These are phyloP conservation scores for Actinopyga echinites DNA, from an alignment of 53 echinoderm and acorn worm species.

Conservation along the genomic window DNA sequence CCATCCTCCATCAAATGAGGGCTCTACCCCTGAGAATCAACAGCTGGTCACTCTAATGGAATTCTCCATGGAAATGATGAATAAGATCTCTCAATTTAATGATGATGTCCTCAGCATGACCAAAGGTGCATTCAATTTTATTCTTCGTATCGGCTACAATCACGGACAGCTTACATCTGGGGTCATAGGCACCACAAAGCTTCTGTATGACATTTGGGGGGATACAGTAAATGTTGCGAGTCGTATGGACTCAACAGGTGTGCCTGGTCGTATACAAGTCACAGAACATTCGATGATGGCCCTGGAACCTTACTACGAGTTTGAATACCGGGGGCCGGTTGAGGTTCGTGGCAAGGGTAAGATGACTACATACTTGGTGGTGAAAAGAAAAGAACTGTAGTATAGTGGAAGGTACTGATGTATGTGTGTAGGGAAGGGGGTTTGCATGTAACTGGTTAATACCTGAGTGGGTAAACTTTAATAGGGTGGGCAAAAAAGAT, in stretches of 20 bases:
- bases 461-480: too few relatives aligned
- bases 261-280: conserved; percentile 82
- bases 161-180: conserved; percentile 95
- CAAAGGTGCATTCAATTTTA: conserved; percentile 89
- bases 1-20: conserved; percentile 52
- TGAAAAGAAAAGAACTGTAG: conserved; percentile 31
- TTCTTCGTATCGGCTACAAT: conserved; percentile 94
- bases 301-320: conserved; percentile 74
- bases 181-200: conserved; percentile 98
- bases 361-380: conserved; percentile 71
- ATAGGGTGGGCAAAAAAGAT: too few relatives aligned
- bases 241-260: conserved; percentile 97
- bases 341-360: conserved; percentile 90
- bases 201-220: conserved; percentile 98
- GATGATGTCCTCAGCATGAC: conserved; percentile 92
- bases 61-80: conserved; percentile 83
- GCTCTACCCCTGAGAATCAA: conserved; percentile 37
- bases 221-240: conserved; percentile 99
- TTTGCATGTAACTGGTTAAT: too few relatives aligned
- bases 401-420: background rate
- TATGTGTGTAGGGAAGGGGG: background rate
- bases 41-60: conserved; percentile 81
- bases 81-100: conserved; percentile 74
- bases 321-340: conserved; percentile 74
- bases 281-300: conserved; percentile 84